Evolutionary conservation across 1,140 invertebrate species (phyloP).

Genomic region (Diploscapter pachys): DNA sequence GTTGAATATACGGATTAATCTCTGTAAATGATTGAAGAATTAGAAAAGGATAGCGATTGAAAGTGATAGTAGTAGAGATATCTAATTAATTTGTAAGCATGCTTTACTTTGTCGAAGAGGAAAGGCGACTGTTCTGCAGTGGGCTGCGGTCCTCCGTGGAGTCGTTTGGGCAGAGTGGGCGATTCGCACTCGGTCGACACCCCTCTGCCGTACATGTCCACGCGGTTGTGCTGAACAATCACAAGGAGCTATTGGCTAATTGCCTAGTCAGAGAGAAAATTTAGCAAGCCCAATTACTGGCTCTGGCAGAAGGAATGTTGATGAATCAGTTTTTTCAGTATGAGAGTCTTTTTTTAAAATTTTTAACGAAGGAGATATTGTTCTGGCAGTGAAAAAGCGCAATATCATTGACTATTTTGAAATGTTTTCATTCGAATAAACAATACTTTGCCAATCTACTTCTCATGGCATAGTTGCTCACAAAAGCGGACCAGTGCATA

Average conservation of each 20-base stretch:
- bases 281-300: conserved; percentile 16
- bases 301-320: background rate
- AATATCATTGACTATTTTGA: too few species aligned
- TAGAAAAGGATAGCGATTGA: background rate
- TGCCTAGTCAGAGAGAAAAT: background rate
- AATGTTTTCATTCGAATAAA: too few species aligned
- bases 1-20: background rate
- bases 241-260: conserved; percentile 8
- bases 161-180: conserved; percentile 40
- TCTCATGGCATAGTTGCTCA: too few species aligned
- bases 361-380: too few species aligned
- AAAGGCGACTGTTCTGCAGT: conserved; percentile 51
- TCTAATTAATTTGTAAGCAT: background rate
- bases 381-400: too few species aligned
- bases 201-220: conserved; percentile 55
- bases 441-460: too few species aligned
- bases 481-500: too few species aligned
- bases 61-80: background rate
- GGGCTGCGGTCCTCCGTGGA: conserved; percentile 55
- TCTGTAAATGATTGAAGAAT: conserved; percentile 7
- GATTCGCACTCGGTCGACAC: conserved; percentile 56
- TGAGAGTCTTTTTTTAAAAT: too few species aligned
- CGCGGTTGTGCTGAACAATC: conserved; percentile 44
- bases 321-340: background rate
- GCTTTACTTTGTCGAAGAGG: conserved; percentile 52